Evolutionary conservation across 2,888 invertebrate species (phyloP).

Genomic region (Phortica magna): DNA sequence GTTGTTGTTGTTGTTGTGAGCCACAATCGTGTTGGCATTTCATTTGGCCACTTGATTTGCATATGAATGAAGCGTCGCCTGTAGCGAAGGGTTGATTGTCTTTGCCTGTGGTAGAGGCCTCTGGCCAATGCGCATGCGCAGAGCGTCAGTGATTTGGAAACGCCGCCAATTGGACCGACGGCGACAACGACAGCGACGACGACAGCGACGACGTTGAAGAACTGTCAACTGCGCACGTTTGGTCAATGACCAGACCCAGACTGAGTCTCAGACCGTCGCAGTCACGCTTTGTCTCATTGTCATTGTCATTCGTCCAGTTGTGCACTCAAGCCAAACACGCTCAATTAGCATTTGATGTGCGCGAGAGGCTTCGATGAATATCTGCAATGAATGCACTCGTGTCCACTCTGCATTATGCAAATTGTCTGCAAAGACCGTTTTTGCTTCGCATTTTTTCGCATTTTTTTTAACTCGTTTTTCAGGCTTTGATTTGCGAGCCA

Average conservation of each 20-base stretch:
- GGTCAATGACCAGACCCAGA: constrained; percentile 31
- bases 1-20: background rate
- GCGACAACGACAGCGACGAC: background rate
- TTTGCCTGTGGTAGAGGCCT: background rate
- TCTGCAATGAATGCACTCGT: constrained; percentile 34
- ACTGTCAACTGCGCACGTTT: constrained; percentile 9
- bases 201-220: background rate
- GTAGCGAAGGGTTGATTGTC: constrained; percentile 37
- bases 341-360: constrained; percentile 71
- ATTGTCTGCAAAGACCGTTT: background rate
- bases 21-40: constrained; percentile 64
- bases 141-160: constrained; percentile 57
- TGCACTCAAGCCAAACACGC: background rate
- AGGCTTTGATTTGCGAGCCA: constrained; percentile 2
- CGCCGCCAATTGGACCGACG: constrained; percentile 17
- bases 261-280: background rate
- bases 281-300: background rate
- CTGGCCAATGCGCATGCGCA: constrained; percentile 44
- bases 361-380: constrained; percentile 33
- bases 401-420: constrained; percentile 39
- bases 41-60: constrained; percentile 68
- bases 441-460: background rate
- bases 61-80: constrained; percentile 62
- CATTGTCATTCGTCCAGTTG: background rate
- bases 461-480: background rate